These are phyloP conservation scores for Ivindomyrus marchei DNA, from an alignment of 2,113 vertebrate genomes.

Conservation along the genomic window DNA sequence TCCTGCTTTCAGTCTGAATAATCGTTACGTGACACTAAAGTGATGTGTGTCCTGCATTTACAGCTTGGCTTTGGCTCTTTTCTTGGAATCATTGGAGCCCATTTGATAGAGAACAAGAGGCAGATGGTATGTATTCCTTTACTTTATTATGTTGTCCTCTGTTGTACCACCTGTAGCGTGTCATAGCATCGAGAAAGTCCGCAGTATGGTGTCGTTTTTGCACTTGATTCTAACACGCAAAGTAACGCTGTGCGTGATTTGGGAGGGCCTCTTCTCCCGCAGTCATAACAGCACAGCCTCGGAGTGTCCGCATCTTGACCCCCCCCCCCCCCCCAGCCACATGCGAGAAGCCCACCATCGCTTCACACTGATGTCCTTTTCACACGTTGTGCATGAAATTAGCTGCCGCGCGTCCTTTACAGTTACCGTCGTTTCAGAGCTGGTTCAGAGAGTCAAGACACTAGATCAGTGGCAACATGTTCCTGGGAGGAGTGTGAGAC, in stretches of 20 bases:
- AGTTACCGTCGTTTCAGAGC: neutral
- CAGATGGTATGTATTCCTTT: constrained; percentile 82
- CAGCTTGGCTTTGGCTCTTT: constrained; percentile 97
- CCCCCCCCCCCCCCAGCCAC: neutral
- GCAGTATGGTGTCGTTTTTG: neutral
- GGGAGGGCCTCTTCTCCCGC: neutral
- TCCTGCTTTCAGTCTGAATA: neutral
- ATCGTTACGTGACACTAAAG: neutral
- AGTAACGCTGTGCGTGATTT: neutral
- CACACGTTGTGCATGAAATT: neutral
- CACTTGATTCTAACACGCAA: neutral
- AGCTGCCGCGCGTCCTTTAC: neutral
- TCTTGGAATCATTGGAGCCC: constrained; percentile 95
- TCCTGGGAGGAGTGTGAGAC: neutral
- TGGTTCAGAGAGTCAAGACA: neutral
- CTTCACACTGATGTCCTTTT: neutral
- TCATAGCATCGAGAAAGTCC: neutral
- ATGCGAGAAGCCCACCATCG: neutral
- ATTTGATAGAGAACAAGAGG: constrained; percentile 96
- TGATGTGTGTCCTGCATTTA: constrained; percentile 26
- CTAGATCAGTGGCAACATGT: neutral
- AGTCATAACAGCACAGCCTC: neutral
- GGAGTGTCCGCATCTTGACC: neutral
- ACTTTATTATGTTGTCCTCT: constrained; percentile 31
- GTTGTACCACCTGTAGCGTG: neutral